Evolutionary conservation across 1,140 invertebrate species (phyloP).

Genomic region (Papilio xuthus): DNA sequence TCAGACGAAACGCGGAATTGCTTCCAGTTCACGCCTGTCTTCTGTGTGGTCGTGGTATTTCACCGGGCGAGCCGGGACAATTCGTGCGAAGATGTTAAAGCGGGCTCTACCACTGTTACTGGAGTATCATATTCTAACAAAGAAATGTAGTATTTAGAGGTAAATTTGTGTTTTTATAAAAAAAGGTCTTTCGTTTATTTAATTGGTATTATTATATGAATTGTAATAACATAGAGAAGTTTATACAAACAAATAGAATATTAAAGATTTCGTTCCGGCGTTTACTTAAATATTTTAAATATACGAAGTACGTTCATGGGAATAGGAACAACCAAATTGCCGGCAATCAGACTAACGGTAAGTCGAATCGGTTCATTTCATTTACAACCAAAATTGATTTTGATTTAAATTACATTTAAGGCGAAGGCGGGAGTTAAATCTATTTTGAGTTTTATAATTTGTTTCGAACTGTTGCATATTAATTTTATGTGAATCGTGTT

Average conservation of each 20-base stretch:
- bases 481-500: neutral
- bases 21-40: too few species aligned
- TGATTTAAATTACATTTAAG: conserved; percentile 48
- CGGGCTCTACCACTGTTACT: too few species aligned
- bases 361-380: conserved; percentile 49
- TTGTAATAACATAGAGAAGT: conserved; percentile 24
- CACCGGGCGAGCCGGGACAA: too few species aligned
- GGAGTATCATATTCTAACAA: neutral
- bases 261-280: conserved; percentile 49
- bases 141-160: neutral
- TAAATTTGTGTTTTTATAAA: neutral
- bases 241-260: conserved; percentile 51
- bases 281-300: conserved; percentile 50
- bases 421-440: conserved; percentile 38
- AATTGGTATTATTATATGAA: conserved; percentile 27
- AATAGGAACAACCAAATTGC: conserved; percentile 41
- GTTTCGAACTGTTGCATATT: neutral
- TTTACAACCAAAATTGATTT: conserved; percentile 55
- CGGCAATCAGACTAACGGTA: conserved; percentile 49
- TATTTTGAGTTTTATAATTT: conserved; percentile 9
- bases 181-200: conserved; percentile 8
- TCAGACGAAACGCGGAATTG: too few species aligned
- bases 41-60: too few species aligned
- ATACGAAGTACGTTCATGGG: conserved; percentile 50
- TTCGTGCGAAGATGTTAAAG: too few species aligned